A percentile compares a stretch with the other conserved stretches of the same genome.
Evolutionary conservation across 2,113 vertebrate species (phyloP).

Genomic region (Callospermophilus lateralis): DNA sequence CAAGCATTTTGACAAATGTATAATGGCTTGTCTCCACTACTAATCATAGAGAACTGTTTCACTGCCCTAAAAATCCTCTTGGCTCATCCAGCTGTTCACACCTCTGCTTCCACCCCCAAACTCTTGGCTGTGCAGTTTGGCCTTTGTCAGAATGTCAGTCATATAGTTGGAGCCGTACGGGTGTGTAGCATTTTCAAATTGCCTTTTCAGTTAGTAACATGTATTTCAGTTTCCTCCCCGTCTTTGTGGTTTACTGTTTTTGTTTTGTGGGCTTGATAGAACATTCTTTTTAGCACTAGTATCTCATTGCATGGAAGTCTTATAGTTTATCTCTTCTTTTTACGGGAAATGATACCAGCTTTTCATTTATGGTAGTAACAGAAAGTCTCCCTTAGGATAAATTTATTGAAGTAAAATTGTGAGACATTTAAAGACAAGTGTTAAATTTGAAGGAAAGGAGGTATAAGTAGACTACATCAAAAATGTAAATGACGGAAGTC

Average conservation of each 20-base stretch:
- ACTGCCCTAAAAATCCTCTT: neutral
- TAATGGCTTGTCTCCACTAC: neutral
- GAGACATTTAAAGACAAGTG: slow-evolving; percentile 30
- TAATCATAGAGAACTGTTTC: neutral
- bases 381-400: slow-evolving; percentile 35
- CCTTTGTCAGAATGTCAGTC: slow-evolving; percentile 1
- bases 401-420: slow-evolving; percentile 4
- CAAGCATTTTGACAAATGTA: neutral
- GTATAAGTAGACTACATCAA: neutral
- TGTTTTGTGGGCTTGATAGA: neutral
- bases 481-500: neutral
- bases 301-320: neutral
- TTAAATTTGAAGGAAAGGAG: slow-evolving; percentile 18
- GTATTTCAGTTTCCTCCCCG: neutral
- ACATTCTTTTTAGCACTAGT: slow-evolving; percentile 2
- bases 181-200: neutral
- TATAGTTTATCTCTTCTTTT: neutral
- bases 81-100: neutral
- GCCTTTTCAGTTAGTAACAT: neutral
- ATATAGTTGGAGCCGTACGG: neutral
- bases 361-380: slow-evolving; percentile 24
- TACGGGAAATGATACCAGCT: neutral
- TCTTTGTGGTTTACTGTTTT: neutral
- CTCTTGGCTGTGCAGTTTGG: neutral
- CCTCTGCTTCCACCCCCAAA: neutral